phyloP scores from a whole-genome alignment of 64 coral and sea anemone genomes.

The Stichodactyla mertensii region DNA sequence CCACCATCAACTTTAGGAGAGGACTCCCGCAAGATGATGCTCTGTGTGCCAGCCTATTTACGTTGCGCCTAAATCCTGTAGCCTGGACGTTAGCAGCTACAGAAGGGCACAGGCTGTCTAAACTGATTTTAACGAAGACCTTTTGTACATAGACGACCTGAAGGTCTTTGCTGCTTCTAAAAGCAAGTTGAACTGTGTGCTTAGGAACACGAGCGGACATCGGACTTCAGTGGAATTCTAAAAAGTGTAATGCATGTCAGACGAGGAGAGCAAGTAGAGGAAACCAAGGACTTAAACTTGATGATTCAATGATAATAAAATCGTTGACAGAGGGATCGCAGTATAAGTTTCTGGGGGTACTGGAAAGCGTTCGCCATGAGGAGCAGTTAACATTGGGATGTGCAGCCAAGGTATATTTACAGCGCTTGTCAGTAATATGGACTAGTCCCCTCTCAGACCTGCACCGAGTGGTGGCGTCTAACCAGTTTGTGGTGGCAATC shows the following conservation, averaged over 20 bases:
- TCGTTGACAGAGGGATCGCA: neutral
- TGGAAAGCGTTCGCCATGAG: constrained; percentile 7
- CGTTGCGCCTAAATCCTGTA: too few relatives aligned
- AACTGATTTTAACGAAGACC: too few relatives aligned
- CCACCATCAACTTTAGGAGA: too few relatives aligned
- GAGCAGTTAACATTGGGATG: neutral
- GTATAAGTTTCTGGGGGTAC: neutral
- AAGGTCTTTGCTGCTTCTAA: too few relatives aligned
- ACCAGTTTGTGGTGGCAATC: neutral
- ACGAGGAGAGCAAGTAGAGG: neutral
- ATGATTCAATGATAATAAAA: neutral
- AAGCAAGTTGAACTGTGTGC: too few relatives aligned
- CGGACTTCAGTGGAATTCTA: too few relatives aligned
- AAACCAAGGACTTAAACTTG: neutral
- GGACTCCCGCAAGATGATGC: too few relatives aligned
- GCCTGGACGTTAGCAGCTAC: too few relatives aligned
- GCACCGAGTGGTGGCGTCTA: neutral
- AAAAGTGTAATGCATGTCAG: neutral
- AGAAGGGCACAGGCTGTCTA: too few relatives aligned
- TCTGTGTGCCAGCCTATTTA: too few relatives aligned
- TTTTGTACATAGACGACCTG: too few relatives aligned
- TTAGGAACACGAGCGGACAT: too few relatives aligned
- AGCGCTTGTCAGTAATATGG: neutral
- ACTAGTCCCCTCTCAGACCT: constrained; percentile 1
- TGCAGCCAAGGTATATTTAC: constrained; percentile 2